These are phyloP conservation scores for Meriones psammophilus DNA, from an alignment of 2,797 vertebrate genomes.

Conservation along the genomic window DNA sequence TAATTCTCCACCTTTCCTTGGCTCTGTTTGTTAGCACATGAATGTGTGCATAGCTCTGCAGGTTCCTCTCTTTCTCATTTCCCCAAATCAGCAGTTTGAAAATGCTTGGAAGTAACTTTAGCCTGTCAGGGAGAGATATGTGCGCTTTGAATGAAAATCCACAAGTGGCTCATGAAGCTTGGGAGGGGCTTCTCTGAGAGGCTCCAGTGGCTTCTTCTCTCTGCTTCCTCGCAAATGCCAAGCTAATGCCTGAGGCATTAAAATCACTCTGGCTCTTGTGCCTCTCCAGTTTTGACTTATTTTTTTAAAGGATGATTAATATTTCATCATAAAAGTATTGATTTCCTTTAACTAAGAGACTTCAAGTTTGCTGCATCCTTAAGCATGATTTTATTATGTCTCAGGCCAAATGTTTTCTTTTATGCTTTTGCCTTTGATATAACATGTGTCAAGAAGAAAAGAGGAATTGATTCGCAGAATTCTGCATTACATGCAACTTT, in stretches of 20 bases:
- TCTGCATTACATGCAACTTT: slow-evolving; percentile 70
- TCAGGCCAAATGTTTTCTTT: slow-evolving; percentile 77
- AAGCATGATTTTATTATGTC: slow-evolving; percentile 84
- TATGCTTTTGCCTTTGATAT: slow-evolving; percentile 73
- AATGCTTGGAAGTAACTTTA: neutral
- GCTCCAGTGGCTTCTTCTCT: neutral
- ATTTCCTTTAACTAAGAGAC: slow-evolving; percentile 85
- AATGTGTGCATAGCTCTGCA: neutral
- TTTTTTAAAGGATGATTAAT: slow-evolving; percentile 81
- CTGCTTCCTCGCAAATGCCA: slow-evolving; percentile 12
- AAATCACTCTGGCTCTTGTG: slow-evolving; percentile 54
- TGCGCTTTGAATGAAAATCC: neutral
- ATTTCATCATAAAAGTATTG: slow-evolving; percentile 85
- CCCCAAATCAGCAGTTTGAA: neutral
- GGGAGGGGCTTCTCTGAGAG: neutral
- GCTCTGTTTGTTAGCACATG: neutral
- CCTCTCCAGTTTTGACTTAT: slow-evolving; percentile 78
- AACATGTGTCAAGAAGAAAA: slow-evolving; percentile 77
- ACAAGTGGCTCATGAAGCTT: neutral
- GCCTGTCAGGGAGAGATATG: neutral
- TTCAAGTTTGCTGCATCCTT: slow-evolving; percentile 84
- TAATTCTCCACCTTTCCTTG: neutral
- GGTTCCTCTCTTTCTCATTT: neutral
- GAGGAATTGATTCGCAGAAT: slow-evolving; percentile 78
- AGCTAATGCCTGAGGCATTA: slow-evolving; percentile 39